Base-by-base conservation (phyloP, 2,888 invertebrate species). In the Imbricaverruca yamaguchii region DNA sequence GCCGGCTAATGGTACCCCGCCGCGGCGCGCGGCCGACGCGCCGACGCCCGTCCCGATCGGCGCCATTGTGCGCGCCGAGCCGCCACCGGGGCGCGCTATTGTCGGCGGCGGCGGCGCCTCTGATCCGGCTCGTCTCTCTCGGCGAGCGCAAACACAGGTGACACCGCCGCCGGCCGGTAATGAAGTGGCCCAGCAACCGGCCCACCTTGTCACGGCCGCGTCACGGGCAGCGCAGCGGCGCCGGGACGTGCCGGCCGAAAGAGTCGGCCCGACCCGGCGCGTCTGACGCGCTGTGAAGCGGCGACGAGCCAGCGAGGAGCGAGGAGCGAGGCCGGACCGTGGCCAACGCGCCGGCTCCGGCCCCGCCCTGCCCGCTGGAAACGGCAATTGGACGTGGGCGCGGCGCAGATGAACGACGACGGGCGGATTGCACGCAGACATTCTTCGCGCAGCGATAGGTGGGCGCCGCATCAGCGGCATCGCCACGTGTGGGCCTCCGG, bases 101-200 rank as follows among this genome's bases (percentile, higher is more conserved):
- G 74, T 74, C 15, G 74, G 74, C 39, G 39, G 13, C 69, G 69
- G 69, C 69, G 69, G 69, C 55, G 21, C 21, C 74, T 74, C 18
- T 55, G 74, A 74, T 74, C 53, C 74, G 74, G 25, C 69, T 53
- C 74, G 59, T 59, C 53, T 18, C 74, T 74, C 74, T 74, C 74
- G 21, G 74, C 12, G 53, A 53, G 74, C 21, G 74, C 74, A 74
- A 74, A 74, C 55, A 74, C 53, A 74, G 53, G 18, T 12, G 59
- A 39, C 39, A 39, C 25, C 39, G 69, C 69, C 11, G 11, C 23
- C 65, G 65, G 23, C 65, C 65, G 23, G 65, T 74, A 74, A 74
- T 74, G 74, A 74, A 74, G 74, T 74, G 21, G 21, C 74, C 53
- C n/a, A 23, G 23, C 23, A 25, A 25, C 67, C 67, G 12, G 23